Conservation (phyloP, 2,797 vertebrate species). For the Furcifer pardalis region DNA sequence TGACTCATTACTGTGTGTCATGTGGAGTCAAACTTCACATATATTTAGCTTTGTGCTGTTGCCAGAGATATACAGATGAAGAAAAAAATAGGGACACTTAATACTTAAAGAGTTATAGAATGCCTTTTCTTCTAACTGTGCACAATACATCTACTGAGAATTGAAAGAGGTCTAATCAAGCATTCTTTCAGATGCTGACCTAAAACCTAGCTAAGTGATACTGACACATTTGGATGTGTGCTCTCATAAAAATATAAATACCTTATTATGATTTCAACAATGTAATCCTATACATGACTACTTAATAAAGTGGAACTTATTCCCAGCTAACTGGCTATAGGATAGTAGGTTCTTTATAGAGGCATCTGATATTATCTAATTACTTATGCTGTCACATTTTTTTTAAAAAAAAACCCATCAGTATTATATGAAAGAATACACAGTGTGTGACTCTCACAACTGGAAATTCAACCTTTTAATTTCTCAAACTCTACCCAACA, state of each 20-base stretch:
- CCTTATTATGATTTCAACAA: background rate
- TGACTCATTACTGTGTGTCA: conserved; percentile 6
- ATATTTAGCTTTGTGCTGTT: conserved; percentile 8
- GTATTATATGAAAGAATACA: background rate
- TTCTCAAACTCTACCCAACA: background rate
- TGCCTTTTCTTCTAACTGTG: background rate
- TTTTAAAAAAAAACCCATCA: no score
- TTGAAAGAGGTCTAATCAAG: background rate
- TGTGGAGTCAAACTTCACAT: background rate
- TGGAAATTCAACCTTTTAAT: background rate
- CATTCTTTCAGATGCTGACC: background rate
- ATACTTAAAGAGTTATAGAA: conserved; percentile 15
- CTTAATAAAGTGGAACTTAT: background rate
- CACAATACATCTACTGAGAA: background rate
- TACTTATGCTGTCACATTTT: no score
- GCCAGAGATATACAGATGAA: conserved; percentile 1
- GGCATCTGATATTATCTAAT: background rate
- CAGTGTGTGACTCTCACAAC: background rate
- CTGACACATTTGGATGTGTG: conserved; percentile 8
- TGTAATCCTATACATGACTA: background rate
- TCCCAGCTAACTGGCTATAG: background rate
- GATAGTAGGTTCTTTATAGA: background rate
- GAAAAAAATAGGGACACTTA: conserved; percentile 9
- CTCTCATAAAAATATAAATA: conserved; percentile 18
- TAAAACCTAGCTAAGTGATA: conserved; percentile 8